phyloP scores from a whole-genome alignment of 2,797 vertebrate species.

The Chloroceryle inda region DNA sequence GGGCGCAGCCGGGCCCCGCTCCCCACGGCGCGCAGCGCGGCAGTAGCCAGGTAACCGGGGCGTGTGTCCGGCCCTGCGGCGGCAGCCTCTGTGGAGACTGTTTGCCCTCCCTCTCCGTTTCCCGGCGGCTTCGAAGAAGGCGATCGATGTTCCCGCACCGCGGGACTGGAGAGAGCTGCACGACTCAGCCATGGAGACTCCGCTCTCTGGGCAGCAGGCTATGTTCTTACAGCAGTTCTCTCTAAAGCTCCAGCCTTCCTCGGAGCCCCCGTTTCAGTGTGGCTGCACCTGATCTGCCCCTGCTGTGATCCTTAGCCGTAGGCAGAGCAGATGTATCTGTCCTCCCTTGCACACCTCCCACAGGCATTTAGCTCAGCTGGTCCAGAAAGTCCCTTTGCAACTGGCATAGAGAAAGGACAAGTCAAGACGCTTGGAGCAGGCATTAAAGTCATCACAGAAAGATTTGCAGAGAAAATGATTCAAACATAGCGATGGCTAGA shows the following conservation, averaged over 20 bases:
- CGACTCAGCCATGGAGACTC: neutral
- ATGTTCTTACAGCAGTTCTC: fast-evolving
- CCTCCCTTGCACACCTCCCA: neutral
- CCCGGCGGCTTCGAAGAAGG: no score
- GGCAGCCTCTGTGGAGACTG: neutral
- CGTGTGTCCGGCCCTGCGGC: neutral
- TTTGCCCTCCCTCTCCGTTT: neutral
- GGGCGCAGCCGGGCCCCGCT: neutral
- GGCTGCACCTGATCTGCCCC: neutral
- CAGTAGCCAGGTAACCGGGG: neutral
- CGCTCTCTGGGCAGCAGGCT: neutral
- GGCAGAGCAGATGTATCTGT: fast-evolving
- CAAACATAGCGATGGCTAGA: neutral
- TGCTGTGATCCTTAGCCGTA: neutral
- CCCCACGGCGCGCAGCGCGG: neutral
- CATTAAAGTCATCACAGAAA: neutral
- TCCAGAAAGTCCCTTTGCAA: neutral
- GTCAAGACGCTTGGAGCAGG: neutral
- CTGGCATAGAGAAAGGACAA: neutral
- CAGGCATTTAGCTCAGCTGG: neutral
- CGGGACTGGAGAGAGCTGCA: neutral
- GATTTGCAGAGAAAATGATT: neutral
- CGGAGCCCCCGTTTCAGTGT: neutral
- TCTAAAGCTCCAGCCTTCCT: neutral
- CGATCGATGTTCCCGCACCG: neutral